Evolutionary conservation across 2,888 invertebrate genomes (phyloP).

Genomic region (Ecliptopera silaceata): DNA sequence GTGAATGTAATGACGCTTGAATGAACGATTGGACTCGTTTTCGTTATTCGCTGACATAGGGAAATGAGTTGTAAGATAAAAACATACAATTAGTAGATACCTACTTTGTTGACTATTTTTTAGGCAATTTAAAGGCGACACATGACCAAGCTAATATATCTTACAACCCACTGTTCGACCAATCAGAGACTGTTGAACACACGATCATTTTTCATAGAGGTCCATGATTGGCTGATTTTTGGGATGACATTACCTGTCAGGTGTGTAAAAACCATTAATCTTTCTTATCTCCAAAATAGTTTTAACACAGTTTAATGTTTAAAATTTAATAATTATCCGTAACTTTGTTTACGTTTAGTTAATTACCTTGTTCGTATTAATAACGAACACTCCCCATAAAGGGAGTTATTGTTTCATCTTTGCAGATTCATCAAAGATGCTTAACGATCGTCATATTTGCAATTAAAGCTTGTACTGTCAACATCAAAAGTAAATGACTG

Average conservation of each 20-base stretch:
- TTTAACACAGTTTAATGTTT: too few species aligned
- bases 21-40: constrained; percentile 54
- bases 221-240: too few species aligned
- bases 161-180: too few species aligned
- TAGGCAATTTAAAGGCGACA: too few species aligned
- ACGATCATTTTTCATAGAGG: too few species aligned
- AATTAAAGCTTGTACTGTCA: constrained; percentile 13
- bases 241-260: too few species aligned
- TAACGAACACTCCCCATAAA: constrained; percentile 1
- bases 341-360: constrained; percentile 32
- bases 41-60: constrained; percentile 33
- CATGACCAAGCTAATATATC: too few species aligned
- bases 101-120: too few species aligned
- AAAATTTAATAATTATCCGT: neutral
- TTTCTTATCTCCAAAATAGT: too few species aligned
- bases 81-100: constrained; percentile 15
- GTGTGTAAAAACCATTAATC: too few species aligned
- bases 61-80: constrained; percentile 37
- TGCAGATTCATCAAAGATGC: constrained; percentile 47
- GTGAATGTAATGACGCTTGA: constrained; percentile 65
- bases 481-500: too few species aligned
- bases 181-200: too few species aligned
- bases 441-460: constrained; percentile 28
- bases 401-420: constrained; percentile 30
- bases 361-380: constrained; percentile 36